These are phyloP conservation scores for Alsophila aescularia DNA, from an alignment of 2,888 invertebrate species.

Conservation along the genomic window DNA sequence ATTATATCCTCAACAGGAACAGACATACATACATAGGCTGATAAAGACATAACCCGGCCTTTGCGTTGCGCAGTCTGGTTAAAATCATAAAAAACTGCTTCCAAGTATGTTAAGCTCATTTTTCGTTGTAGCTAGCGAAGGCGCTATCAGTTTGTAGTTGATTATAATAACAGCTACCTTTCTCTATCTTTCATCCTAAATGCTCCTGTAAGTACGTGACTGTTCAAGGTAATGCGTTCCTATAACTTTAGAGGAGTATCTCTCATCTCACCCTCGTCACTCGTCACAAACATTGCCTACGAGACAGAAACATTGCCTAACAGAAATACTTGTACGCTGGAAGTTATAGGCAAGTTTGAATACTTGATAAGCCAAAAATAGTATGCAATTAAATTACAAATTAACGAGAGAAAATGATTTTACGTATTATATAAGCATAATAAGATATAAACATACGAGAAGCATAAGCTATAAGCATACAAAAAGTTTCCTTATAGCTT, in stretches of 20 bases:
- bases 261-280: slow-evolving; percentile 23
- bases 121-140: neutral
- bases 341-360: neutral
- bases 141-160: neutral
- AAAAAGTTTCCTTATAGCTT: no score
- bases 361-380: neutral
- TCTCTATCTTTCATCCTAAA: slow-evolving; percentile 4
- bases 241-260: slow-evolving; percentile 14
- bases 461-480: no score
- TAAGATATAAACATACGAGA: no score
- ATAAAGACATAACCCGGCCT: no score
- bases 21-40: no score
- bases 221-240: slow-evolving; percentile 14
- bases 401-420: no score
- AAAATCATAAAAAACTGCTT: no score
- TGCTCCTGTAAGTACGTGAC: slow-evolving; percentile 1
- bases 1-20: no score
- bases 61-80: no score
- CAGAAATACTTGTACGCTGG: neutral
- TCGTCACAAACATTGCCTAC: slow-evolving; percentile 17
- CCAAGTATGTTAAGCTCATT: no score
- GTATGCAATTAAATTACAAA: no score
- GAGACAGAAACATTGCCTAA: neutral
- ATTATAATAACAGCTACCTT: neutral
- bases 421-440: no score